Base-by-base conservation (phyloP, 2,797 vertebrate genomes). In the Scyliorhinus canicula region DNA sequence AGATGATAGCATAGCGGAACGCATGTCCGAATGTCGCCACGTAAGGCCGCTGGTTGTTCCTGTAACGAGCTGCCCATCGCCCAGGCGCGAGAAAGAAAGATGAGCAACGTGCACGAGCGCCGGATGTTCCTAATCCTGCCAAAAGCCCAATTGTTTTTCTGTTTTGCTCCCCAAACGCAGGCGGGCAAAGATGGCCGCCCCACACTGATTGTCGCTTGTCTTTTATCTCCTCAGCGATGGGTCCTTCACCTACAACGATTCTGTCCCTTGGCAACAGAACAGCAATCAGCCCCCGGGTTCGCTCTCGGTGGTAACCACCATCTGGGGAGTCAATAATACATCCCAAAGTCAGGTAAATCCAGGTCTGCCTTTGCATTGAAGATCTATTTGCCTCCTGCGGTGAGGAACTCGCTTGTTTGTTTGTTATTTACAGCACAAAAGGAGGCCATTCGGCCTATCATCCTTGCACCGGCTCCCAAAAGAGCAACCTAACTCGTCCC, bases 251-350 rank as follows among this genome's bases (percentile, higher is more conserved):
- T 98, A 99, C 85, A 91, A 63, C 95, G 98, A 99, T 96, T 96
- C 97, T 96, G 97, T 97, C 97, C 97, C 98, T 96, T 98, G 99
- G 99, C 99, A 99, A 98, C 99, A 98, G 96, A 98, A 97, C 96
- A 97, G 98, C 98, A 98, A 98, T 97, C 98, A 99, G 97, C 98
- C 98, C 0, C 96, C 98, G 95, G 98, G 98, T 97, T 98, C 98
- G 96, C 98, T 99, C 96, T 99, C 99, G 55, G 98, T 99, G 97
- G 99, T 99, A 97, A 99, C 99, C 96, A 99, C 98, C 47, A 98
- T 99, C 97, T 99, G 98, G 99, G 99, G 99, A 96, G 98, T 99
- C 95, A 98, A 98, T 98, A 99, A 98, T 98, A 97, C 98, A 95
- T 98, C 98, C 95, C 98, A 98, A 97, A 99, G 98, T 97, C 99